Percentiles rank a stretch among this genome's conserved stretches.
Evolutionary conservation across 2,113 vertebrate genomes (phyloP).

Genomic region (Neolamprologus hecqui): DNA sequence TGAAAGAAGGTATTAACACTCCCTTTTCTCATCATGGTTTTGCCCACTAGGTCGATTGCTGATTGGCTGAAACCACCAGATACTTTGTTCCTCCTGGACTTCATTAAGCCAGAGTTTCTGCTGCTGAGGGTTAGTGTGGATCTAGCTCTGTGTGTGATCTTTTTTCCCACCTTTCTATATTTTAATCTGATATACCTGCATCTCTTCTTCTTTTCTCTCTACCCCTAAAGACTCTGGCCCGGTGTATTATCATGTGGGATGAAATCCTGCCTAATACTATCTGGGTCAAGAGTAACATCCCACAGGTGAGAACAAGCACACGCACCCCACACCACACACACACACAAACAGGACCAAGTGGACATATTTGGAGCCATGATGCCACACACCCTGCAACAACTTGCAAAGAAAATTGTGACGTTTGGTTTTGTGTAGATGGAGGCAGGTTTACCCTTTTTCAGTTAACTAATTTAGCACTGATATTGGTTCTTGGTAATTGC

Average conservation of each 20-base stretch:
- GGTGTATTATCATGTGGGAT: constrained; percentile 97
- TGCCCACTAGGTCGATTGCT: constrained; percentile 82
- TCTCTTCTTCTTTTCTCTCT: not conserved
- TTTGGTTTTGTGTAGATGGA: not conserved
- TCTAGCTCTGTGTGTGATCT: not conserved
- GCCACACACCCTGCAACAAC: not conserved
- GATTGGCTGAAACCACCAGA: constrained; percentile 96
- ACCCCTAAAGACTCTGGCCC: constrained; percentile 81
- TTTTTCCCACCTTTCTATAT: not conserved
- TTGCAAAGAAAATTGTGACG: not conserved
- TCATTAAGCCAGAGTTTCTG: constrained; percentile 96
- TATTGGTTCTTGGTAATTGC: not conserved
- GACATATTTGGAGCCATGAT: not conserved
- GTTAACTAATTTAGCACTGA: not conserved
- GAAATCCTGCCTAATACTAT: constrained; percentile 90
- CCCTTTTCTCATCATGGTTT: constrained; percentile 20
- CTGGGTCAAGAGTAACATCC: constrained; percentile 96
- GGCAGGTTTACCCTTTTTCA: not conserved
- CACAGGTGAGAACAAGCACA: constrained; percentile 76
- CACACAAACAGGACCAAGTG: not conserved
- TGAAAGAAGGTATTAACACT: constrained; percentile 38
- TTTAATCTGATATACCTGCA: not conserved
- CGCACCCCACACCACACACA: not conserved
- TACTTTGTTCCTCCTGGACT: constrained; percentile 97
- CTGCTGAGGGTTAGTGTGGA: constrained; percentile 81